Percentiles rank a stretch among this genome's conserved stretches.
These are phyloP conservation scores for Acromyrmex heyeri DNA, from an alignment of 1,140 invertebrate species.

Conservation along the genomic window DNA sequence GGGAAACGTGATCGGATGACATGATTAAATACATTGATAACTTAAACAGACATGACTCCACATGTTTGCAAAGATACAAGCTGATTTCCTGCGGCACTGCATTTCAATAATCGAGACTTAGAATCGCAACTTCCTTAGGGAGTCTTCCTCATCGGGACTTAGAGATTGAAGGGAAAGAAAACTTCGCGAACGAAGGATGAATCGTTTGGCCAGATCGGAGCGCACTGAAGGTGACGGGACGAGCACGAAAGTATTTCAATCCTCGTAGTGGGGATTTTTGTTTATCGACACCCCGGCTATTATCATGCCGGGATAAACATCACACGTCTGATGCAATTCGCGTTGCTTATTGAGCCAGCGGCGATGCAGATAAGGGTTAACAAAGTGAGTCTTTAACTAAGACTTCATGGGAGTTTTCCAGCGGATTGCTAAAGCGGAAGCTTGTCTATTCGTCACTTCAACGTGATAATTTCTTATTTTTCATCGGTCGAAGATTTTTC, in stretches of 20 bases:
- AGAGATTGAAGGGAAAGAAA: neutral
- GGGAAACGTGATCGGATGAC: neutral
- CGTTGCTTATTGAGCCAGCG: slow-evolving; percentile 82
- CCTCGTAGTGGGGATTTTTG: slow-evolving; percentile 76
- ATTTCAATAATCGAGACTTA: neutral
- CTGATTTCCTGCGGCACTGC: neutral
- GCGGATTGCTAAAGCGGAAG: slow-evolving; percentile 48
- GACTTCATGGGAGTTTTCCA: slow-evolving; percentile 79
- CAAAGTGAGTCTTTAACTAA: slow-evolving; percentile 77
- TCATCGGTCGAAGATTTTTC: neutral
- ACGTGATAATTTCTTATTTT: slow-evolving; percentile 14
- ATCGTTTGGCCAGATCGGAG: slow-evolving; percentile 46
- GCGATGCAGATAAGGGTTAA: slow-evolving; percentile 81
- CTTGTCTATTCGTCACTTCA: slow-evolving; percentile 40
- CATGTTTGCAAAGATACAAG: neutral
- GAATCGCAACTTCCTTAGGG: neutral
- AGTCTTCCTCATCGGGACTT: neutral
- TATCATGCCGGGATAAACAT: slow-evolving; percentile 83
- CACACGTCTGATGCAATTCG: slow-evolving; percentile 83
- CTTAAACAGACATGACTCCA: neutral
- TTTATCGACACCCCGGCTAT: slow-evolving; percentile 80
- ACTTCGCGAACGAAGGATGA: neutral
- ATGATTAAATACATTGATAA: neutral
- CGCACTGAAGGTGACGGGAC: slow-evolving; percentile 74
- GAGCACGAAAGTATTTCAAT: slow-evolving; percentile 81